Evolutionary conservation across 1,140 invertebrate species (phyloP).

Genomic region (Myzus persicae): DNA sequence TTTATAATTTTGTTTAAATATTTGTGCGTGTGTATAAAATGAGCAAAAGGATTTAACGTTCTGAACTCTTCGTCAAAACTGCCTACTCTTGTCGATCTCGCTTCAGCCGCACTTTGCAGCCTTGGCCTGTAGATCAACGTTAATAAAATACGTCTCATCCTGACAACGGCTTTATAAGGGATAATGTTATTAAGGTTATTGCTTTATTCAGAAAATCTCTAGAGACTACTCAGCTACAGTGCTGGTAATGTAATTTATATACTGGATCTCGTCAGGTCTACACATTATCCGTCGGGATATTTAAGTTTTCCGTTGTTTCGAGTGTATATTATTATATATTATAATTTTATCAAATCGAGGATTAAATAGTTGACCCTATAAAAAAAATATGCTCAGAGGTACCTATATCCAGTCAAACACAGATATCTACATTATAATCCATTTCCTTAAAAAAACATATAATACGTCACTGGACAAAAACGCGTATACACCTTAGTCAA

Average conservation of each 20-base stretch:
- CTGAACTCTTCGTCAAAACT: slow-evolving; percentile 33
- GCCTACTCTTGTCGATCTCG: not conserved
- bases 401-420: not conserved
- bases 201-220: slow-evolving; percentile 31
- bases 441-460: not conserved
- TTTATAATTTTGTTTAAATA: not conserved
- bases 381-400: not conserved
- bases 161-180: slow-evolving; percentile 45
- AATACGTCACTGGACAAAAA: not conserved
- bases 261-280: not conserved
- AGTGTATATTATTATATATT: not conserved
- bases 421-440: not conserved
- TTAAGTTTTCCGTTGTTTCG: not conserved
- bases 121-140: not conserved
- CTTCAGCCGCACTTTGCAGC: not conserved
- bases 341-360: not conserved
- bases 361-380: not conserved
- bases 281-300: not conserved
- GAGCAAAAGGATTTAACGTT: slow-evolving; percentile 24
- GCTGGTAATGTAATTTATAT: not conserved
- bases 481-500: not conserved
- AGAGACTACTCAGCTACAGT: not conserved
- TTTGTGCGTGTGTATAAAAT: not conserved
- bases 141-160: slow-evolving; percentile 41
- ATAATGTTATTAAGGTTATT: slow-evolving; percentile 31